Base-by-base conservation (phyloP, 1,140 invertebrate species). In the Papilio polyxenes region DNA sequence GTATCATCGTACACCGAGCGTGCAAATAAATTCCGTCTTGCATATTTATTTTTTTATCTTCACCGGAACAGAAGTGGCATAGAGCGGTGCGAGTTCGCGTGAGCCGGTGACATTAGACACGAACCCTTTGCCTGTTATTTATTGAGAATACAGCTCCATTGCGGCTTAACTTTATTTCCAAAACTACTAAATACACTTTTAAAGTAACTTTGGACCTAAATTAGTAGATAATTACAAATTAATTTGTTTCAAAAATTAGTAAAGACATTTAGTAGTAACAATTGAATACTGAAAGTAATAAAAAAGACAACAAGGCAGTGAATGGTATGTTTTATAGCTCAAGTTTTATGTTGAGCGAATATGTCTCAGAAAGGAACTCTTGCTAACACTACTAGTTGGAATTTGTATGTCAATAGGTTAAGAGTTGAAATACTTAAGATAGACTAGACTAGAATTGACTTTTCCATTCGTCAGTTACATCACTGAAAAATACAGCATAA, bases 41-140 rank as follows among this genome's bases (percentile, higher is more conserved):
- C 15, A 69, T 80, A 77, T 77, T 51, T 75, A 56, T 79, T 65
- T 80, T 62, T 80, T 48, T 80, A 80, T 80, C 78, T 44, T 20
- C 49, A 80, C 56, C 78, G 78, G 78, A 80, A 80, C 62, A 80
- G n/a, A 11, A 49, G 17, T 51, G 40, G 78, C 78, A 83, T 77
- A 84, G 84, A 86, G 85, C 83, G 81, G 82, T 83, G 80, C 81
- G 79, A 82, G 37, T 82, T 93, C 85, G 90, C 92, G 92, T 93
- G 92, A 88, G 89, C 86, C 80, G 87, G 83, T 75, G 85, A 85
- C 90, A 89, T 93, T 93, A 93, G 86, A 86, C 87, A 77, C 82
- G 88, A 91, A 92, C 91, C 90, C 91, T 92, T 93, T 91, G 87
- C 87, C 87, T 85, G 91, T 92, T 92, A 92, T 93, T 93, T 93